phyloP scores from a whole-genome alignment of 2,888 invertebrate genomes.

The Stramonita haemastoma region DNA sequence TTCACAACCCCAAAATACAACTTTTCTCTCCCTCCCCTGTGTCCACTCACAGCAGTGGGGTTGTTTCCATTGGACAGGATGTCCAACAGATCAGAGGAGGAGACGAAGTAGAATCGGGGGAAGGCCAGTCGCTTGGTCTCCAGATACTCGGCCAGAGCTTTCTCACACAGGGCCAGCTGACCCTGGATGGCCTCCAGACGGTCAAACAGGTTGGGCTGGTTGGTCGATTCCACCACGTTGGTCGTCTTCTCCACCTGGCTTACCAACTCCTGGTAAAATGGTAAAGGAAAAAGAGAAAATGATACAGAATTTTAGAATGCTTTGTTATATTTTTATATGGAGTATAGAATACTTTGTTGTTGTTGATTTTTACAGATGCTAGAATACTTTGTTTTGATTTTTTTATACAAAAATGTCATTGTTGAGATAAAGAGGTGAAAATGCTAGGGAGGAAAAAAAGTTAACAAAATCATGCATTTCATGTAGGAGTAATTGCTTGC shows the following conservation, averaged over 20 bases:
- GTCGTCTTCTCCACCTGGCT: conserved; percentile 87
- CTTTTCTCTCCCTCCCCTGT: neutral
- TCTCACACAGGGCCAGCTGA: conserved; percentile 93
- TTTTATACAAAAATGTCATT: too few relatives aligned
- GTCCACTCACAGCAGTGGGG: conserved; percentile 81
- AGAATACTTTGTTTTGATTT: too few relatives aligned
- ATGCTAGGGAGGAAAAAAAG: too few relatives aligned
- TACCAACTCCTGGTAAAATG: conserved; percentile 83
- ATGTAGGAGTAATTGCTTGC: too few relatives aligned
- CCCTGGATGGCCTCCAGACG: conserved; percentile 89
- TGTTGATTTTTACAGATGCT: too few relatives aligned
- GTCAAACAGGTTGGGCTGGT: conserved; percentile 88
- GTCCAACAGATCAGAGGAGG: conserved; percentile 95
- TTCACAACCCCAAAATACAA: neutral
- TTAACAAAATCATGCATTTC: too few relatives aligned
- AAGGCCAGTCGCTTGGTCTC: conserved; percentile 97
- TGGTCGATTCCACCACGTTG: conserved; percentile 94
- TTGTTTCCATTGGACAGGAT: conserved; percentile 97
- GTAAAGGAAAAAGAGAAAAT: neutral
- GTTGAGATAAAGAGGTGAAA: too few relatives aligned
- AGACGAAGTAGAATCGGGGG: conserved; percentile 97
- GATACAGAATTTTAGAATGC: too few relatives aligned
- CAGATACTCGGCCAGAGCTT: conserved; percentile 96
- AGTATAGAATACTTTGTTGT: too few relatives aligned
- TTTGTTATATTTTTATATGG: too few relatives aligned